A percentile compares a stretch with the other conserved stretches of the same genome.
phyloP scores from a whole-genome alignment of 2,113 vertebrate genomes.

The Hemichromis elongatus region DNA sequence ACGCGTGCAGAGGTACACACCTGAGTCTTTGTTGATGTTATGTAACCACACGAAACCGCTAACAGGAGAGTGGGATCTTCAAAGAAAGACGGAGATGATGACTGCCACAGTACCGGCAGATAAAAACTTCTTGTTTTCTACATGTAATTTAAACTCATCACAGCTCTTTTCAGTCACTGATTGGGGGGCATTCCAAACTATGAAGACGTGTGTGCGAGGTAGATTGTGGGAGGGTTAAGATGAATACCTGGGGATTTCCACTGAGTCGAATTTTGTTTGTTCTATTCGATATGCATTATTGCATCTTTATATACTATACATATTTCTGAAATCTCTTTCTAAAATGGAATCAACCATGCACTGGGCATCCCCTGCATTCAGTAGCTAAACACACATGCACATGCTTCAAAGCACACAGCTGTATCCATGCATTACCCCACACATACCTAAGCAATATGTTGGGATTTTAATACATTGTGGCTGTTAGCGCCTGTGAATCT shows the following conservation, averaged over 20 bases:
- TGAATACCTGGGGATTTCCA: slow-evolving; percentile 58
- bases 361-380: slow-evolving; percentile 21
- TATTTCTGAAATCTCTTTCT: slow-evolving; percentile 19
- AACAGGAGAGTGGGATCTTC: slow-evolving; percentile 7
- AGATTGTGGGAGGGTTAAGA: not conserved
- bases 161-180: slow-evolving; percentile 36
- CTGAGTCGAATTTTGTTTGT: slow-evolving; percentile 8
- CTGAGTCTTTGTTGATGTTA: slow-evolving; percentile 17
- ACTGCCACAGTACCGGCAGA: not conserved
- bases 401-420: not conserved
- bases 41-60: slow-evolving; percentile 12
- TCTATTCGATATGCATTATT: slow-evolving; percentile 24
- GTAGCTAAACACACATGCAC: not conserved
- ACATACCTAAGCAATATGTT: not conserved
- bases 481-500: not conserved
- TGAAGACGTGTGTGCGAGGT: not conserved
- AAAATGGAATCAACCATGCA: slow-evolving; percentile 23
- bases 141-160: slow-evolving; percentile 37
- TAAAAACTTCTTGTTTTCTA: slow-evolving; percentile 2
- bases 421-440: not conserved
- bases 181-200: slow-evolving; percentile 55
- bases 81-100: slow-evolving; percentile 8
- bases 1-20: not conserved
- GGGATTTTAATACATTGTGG: slow-evolving; percentile 11
- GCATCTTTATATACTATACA: slow-evolving; percentile 25